phyloP scores from a whole-genome alignment of 2,113 vertebrate genomes.

The Passer domesticus region DNA sequence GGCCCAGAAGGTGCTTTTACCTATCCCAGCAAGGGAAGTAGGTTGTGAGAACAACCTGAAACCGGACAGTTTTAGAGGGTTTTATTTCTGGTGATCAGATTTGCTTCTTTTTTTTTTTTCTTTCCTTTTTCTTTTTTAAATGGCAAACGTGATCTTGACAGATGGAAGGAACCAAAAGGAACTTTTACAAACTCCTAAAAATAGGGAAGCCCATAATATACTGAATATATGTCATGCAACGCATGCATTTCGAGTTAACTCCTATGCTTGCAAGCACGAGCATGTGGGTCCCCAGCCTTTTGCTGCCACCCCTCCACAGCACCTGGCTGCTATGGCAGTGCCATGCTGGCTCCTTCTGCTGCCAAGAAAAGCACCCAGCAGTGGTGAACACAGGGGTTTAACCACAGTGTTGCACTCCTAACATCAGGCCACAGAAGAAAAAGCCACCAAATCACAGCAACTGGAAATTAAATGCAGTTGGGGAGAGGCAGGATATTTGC shows the following conservation, averaged over 20 bases:
- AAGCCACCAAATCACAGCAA: not conserved
- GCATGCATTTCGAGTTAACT: not conserved
- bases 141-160: conserved; percentile 28
- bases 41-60: conserved; percentile 22
- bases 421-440: not conserved
- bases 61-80: not conserved
- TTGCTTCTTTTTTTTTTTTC: not conserved
- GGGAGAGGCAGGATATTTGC: not conserved
- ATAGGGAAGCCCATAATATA: conserved; percentile 17
- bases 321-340: not conserved
- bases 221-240: not conserved
- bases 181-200: conserved; percentile 47
- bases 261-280: not conserved
- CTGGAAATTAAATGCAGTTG: not conserved
- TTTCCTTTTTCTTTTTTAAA: not conserved
- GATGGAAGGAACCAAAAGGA: conserved; percentile 59
- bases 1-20: not conserved
- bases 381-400: not conserved
- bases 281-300: not conserved
- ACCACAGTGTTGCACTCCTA: not conserved
- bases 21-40: not conserved
- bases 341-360: not conserved
- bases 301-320: not conserved
- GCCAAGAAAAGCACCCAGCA: not conserved
- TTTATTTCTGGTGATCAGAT: conserved; percentile 23